Base-by-base conservation (phyloP, 2,113 vertebrate genomes). In the Pterocles orientalis region DNA sequence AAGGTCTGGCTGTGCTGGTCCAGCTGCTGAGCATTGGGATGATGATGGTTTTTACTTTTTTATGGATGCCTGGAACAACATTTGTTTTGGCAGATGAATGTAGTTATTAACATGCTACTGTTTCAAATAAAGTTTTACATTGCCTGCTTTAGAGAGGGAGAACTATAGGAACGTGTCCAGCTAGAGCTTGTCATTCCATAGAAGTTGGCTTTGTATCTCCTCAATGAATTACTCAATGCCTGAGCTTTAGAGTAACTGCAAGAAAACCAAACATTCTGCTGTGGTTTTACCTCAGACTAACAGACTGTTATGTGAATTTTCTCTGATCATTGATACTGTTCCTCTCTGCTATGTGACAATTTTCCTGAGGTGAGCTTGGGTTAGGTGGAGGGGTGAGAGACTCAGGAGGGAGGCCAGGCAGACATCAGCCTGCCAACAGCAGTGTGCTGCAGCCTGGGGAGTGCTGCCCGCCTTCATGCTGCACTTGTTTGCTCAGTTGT, bases 401-500 rank as follows among this genome's bases (percentile, higher is more conserved):
- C 25, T 9, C 2, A 1, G 7, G 12, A 41, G 64, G 60, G 58
- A 70, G 45, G 47, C n/a, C 7, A 3, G 65, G 70, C 43, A 47
- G 71, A 33, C 16, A 5, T 5, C 36, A 66, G 48, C 72, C 72
- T 51, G 39, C 31, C 81, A 8, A 7, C 65, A 56, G 3, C n/a
- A 18, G 18, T 0, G 3, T 45, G 60, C 75, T 26, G 28, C 77
- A 70, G 65, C 71, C 61, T 9, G 45, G 51, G 69, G 20, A 39
- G 24, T 2, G 10, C 89, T 80, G 58, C 88, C 47, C 0, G 0
- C 41, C 43, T 17, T 62, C 68, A 92, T 0, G 1, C 53, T 47
- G 51, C 62, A 71, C 68, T 84, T 95, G 13, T 87, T 68, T 96
- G 62, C 97, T 95, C 82, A 98, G 98, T 98, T 96, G 97, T 98